phyloP scores from a whole-genome alignment of 2,888 invertebrate species.

The Rhimphoctona megacephalus region DNA sequence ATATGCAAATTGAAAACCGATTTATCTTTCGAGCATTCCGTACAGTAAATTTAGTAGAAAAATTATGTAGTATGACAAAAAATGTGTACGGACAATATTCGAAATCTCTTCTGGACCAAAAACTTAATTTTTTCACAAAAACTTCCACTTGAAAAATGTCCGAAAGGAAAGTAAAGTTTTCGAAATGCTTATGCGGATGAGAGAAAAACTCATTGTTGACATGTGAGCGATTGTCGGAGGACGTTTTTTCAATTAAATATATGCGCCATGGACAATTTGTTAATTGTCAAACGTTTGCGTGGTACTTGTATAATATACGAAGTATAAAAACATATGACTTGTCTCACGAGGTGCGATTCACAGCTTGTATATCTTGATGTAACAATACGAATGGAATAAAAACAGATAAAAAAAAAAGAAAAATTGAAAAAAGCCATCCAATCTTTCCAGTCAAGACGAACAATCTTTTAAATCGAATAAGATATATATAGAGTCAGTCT shows the following conservation, averaged over 20 bases:
- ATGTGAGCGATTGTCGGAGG: slow-evolving; percentile 36
- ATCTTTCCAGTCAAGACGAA: slow-evolving; percentile 52
- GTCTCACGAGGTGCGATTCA: slow-evolving; percentile 64
- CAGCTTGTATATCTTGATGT: slow-evolving; percentile 54
- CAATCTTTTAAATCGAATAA: slow-evolving; percentile 63
- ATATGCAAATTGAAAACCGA: background rate
- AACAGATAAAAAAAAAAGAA: slow-evolving; percentile 18
- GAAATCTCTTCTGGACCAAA: too few relatives aligned
- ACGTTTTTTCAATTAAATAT: slow-evolving; percentile 41
- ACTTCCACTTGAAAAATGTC: background rate
- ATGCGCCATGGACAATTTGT: slow-evolving; percentile 4
- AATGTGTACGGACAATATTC: too few relatives aligned
- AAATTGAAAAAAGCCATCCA: slow-evolving; percentile 29
- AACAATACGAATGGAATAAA: slow-evolving; percentile 31
- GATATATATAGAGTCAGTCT: slow-evolving; percentile 68
- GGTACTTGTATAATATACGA: slow-evolving; percentile 47
- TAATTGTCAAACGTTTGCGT: slow-evolving; percentile 28
- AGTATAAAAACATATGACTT: slow-evolving; percentile 62
- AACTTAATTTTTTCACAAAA: background rate
- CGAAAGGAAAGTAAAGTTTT: background rate
- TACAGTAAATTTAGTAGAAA: background rate
- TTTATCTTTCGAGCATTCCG: background rate
- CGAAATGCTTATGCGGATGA: background rate
- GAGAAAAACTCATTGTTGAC: background rate
- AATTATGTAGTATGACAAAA: background rate